Conservation (phyloP, 2,888 invertebrate species). For the Eristalis pertinax region DNA sequence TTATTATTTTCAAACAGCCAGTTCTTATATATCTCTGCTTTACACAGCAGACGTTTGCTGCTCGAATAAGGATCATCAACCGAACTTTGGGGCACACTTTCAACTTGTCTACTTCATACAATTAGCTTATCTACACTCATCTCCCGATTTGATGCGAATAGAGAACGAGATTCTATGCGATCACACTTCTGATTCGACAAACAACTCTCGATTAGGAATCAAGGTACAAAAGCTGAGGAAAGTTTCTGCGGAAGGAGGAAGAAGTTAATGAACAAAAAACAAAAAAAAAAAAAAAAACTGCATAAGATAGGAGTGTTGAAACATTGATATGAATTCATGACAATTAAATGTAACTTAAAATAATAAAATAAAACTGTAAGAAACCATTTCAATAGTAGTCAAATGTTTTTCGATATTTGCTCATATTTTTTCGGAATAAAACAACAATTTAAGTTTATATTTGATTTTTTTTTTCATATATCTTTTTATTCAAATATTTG, state of each 20-base stretch:
- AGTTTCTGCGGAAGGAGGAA: background rate
- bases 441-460: constrained; percentile 49
- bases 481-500: constrained; percentile 41
- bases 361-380: constrained; percentile 66
- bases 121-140: too few species aligned
- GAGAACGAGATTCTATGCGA: too few species aligned
- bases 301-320: constrained; percentile 3
- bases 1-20: too few species aligned
- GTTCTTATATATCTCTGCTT: too few species aligned
- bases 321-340: background rate
- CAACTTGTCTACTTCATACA: too few species aligned
- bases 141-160: too few species aligned
- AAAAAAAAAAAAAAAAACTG: background rate
- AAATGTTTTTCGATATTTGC: background rate
- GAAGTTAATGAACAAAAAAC: background rate
- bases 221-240: background rate
- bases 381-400: constrained; percentile 67
- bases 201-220: background rate
- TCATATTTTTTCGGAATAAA: constrained; percentile 45
- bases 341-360: constrained; percentile 44
- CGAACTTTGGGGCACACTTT: too few species aligned
- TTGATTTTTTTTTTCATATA: constrained; percentile 42
- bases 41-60: too few species aligned
- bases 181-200: background rate
- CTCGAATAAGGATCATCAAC: too few species aligned